Conservation (phyloP, 2,888 invertebrate species). For the Lycaena phlaeas region DNA sequence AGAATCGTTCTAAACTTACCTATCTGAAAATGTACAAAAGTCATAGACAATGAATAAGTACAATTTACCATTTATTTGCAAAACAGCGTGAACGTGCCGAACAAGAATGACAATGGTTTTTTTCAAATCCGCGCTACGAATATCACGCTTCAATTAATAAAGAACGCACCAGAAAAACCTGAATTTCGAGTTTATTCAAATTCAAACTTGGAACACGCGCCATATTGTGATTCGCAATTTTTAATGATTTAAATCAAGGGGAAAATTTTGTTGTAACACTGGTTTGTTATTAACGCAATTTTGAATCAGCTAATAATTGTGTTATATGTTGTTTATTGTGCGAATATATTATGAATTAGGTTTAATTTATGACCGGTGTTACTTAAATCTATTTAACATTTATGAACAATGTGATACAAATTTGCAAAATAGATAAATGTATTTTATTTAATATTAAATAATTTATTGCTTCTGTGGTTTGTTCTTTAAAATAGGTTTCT, state of each 20-base stretch:
- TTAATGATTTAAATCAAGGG: conserved; percentile 19
- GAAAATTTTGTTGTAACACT: conserved; percentile 40
- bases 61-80: conserved; percentile 7
- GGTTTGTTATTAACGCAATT: conserved; percentile 56
- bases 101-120: conserved; percentile 42
- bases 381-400: not conserved
- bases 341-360: conserved; percentile 12
- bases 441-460: not conserved
- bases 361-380: conserved; percentile 19
- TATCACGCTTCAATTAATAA: conserved; percentile 41
- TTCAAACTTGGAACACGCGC: conserved; percentile 56
- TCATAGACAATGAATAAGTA: not conserved
- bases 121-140: conserved; percentile 53
- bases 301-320: conserved; percentile 61
- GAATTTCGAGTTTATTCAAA: conserved; percentile 47
- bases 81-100: conserved; percentile 38
- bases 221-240: conserved; percentile 50
- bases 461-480: not conserved
- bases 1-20: too few species aligned
- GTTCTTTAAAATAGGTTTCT: not conserved
- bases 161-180: conserved; percentile 34
- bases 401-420: not conserved
- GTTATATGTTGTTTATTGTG: conserved; percentile 36
- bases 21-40: too few species aligned
- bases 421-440: not conserved